Conservation (phyloP, 2,113 vertebrate genomes). For the Xyrauchen texanus region DNA sequence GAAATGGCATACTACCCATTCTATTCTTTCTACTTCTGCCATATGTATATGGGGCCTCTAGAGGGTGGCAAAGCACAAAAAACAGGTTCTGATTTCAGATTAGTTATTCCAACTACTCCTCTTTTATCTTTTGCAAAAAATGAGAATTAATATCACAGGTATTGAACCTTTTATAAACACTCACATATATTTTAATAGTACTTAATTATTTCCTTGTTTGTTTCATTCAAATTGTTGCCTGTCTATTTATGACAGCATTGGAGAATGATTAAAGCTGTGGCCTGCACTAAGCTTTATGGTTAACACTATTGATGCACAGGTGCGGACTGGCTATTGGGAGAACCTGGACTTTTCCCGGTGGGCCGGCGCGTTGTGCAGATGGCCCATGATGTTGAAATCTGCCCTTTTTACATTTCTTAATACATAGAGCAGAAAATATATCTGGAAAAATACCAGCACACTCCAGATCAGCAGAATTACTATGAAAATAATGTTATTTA, state of each 20-base stretch:
- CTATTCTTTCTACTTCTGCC: too few relatives aligned
- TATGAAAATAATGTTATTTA: conserved; percentile 74
- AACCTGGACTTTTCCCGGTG: too few relatives aligned
- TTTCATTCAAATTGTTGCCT: background rate
- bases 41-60: background rate
- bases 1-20: too few relatives aligned
- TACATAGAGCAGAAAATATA: conserved; percentile 69
- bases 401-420: conserved; percentile 50
- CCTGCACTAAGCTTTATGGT: background rate
- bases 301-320: background rate
- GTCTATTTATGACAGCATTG: too few relatives aligned
- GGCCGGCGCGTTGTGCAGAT: too few relatives aligned
- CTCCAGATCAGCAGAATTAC: conserved; percentile 55
- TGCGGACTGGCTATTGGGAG: too few relatives aligned
- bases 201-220: background rate
- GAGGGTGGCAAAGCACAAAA: background rate
- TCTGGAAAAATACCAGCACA: conserved; percentile 68
- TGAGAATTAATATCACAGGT: too few relatives aligned
- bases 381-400: conserved; percentile 70
- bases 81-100: too few relatives aligned
- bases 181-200: background rate
- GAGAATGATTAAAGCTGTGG: background rate
- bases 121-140: too few relatives aligned
- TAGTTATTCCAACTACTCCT: too few relatives aligned
- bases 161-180: too few relatives aligned